These are phyloP conservation scores for Threskiornis aethiopicus DNA, from an alignment of 2,797 vertebrate species.

Conservation along the genomic window DNA sequence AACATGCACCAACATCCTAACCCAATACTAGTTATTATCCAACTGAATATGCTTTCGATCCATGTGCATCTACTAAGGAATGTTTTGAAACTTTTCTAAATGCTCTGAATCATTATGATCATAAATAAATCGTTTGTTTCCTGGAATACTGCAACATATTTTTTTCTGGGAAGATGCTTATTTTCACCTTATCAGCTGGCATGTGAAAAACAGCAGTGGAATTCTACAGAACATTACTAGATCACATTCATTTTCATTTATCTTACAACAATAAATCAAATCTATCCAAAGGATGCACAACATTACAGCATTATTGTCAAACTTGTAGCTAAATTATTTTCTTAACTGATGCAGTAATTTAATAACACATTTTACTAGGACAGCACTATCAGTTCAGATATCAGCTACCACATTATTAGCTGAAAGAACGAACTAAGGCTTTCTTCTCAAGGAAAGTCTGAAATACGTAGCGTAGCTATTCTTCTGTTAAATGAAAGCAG, in stretches of 20 bases:
- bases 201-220: neutral
- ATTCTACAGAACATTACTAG: neutral
- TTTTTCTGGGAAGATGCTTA: neutral
- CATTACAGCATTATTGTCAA: constrained; percentile 23
- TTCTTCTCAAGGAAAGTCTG: neutral
- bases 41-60: neutral
- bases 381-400: neutral
- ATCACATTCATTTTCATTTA: constrained; percentile 40
- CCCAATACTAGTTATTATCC: neutral
- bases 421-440: neutral
- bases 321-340: constrained; percentile 53
- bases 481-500: constrained; percentile 37
- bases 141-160: neutral
- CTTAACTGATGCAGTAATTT: constrained; percentile 40
- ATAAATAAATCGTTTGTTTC: neutral
- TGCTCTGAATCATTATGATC: neutral
- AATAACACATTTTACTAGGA: constrained; percentile 6
- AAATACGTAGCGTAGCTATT: neutral
- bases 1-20: neutral
- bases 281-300: constrained; percentile 22
- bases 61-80: neutral
- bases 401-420: neutral
- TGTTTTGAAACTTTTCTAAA: neutral
- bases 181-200: neutral
- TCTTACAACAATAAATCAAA: constrained; percentile 41